Evolutionary conservation across 2,113 vertebrate genomes (phyloP).

Genomic region (Coptodon bakossiorum): DNA sequence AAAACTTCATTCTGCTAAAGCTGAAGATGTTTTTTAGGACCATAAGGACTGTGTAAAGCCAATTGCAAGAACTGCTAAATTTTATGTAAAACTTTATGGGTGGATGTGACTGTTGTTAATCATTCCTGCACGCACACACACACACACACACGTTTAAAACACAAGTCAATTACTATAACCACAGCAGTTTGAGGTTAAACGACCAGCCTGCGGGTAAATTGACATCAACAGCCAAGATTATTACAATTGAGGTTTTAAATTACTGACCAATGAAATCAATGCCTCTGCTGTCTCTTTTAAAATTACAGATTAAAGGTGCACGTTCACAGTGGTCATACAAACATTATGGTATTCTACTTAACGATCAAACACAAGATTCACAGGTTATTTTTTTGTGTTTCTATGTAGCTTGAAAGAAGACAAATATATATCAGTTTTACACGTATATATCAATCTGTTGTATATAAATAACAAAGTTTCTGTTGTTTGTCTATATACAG

Average conservation of each 20-base stretch:
- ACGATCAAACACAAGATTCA: neutral
- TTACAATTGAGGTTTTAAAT: neutral
- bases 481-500: neutral
- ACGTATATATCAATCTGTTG: neutral
- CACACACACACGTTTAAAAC: neutral
- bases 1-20: neutral
- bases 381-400: neutral
- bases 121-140: neutral
- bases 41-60: neutral
- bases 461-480: neutral
- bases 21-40: neutral
- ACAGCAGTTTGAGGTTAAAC: neutral
- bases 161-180: neutral
- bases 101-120: neutral
- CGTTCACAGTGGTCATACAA: neutral
- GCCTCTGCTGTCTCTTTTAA: neutral
- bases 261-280: neutral
- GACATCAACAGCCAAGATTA: neutral
- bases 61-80: neutral
- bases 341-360: neutral
- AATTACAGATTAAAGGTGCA: neutral
- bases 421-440: neutral
- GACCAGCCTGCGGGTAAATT: neutral
- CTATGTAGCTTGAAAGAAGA: neutral
- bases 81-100: neutral